Conservation (phyloP, 2,888 invertebrate genomes). For the Drosophila buzzatii region DNA sequence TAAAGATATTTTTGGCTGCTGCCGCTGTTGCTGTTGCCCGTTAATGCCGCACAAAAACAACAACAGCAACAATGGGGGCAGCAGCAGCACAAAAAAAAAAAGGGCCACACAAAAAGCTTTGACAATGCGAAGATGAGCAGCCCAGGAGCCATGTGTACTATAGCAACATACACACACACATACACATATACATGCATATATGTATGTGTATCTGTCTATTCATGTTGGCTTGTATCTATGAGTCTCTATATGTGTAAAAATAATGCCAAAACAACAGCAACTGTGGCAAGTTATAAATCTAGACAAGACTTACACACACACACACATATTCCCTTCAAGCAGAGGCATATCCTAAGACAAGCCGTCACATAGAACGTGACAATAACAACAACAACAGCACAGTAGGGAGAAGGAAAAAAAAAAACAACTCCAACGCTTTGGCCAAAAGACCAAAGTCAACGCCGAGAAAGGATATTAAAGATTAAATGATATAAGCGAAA, state of each 20-base stretch:
- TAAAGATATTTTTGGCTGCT: slow-evolving; percentile 80
- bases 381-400: slow-evolving; percentile 47
- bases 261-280: slow-evolving; percentile 62
- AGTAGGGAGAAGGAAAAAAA: neutral
- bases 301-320: slow-evolving; percentile 51
- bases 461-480: slow-evolving; percentile 80
- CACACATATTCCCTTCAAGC: slow-evolving; percentile 21
- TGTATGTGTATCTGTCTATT: slow-evolving; percentile 17
- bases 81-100: slow-evolving; percentile 18
- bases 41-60: slow-evolving; percentile 66
- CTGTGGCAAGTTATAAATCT: slow-evolving; percentile 79
- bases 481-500: slow-evolving; percentile 80
- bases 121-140: slow-evolving; percentile 69
- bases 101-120: slow-evolving; percentile 63
- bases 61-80: slow-evolving; percentile 21
- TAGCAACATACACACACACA: slow-evolving; percentile 42
- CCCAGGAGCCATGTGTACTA: slow-evolving; percentile 65
- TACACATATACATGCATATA: slow-evolving; percentile 26
- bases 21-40: slow-evolving; percentile 59
- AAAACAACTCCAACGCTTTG: slow-evolving; percentile 4
- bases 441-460: slow-evolving; percentile 76
- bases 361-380: slow-evolving; percentile 68
- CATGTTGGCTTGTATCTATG: slow-evolving; percentile 40
- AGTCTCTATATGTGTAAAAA: slow-evolving; percentile 48
- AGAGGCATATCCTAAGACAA: slow-evolving; percentile 58